A percentile compares a stretch with the other conserved stretches of the same genome.
These are phyloP conservation scores for Villa cingulata DNA, from an alignment of 2,888 invertebrate species.

Conservation along the genomic window DNA sequence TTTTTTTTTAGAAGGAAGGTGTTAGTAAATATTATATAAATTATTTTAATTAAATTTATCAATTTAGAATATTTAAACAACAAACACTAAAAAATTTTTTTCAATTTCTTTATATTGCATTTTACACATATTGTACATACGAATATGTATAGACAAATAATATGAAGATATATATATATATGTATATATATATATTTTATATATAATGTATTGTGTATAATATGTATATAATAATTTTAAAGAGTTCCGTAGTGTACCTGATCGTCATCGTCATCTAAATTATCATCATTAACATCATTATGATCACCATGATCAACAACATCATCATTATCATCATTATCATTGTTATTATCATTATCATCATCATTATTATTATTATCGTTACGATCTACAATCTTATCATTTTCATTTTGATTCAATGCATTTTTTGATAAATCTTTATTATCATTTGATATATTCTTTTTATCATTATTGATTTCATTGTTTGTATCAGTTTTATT, in stretches of 20 bases:
- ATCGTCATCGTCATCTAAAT: conserved; percentile 27
- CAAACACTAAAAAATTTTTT: no score
- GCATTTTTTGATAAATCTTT: neutral
- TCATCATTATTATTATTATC: neutral
- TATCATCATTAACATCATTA: conserved; percentile 4
- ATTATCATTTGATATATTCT: conserved; percentile 1
- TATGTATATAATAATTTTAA: conserved; percentile 18
- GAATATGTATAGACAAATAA: neutral
- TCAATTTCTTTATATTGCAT: no score
- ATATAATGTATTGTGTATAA: neutral
- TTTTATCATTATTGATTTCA: no score
- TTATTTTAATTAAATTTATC: no score
- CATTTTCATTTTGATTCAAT: conserved; percentile 4
- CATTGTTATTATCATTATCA: conserved; percentile 1
- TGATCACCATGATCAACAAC: conserved; percentile 4
- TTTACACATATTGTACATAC: neutral
- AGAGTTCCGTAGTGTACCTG: conserved; percentile 37
- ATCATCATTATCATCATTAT: neutral
- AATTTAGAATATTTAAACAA: no score
- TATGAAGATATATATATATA: neutral
- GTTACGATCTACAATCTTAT: neutral
- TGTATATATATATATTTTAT: neutral
- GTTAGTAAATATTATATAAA: no score
- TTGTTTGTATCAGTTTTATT: no score
- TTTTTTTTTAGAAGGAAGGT: no score